phyloP scores from a whole-genome alignment of 1,140 invertebrate genomes.

The Telenomus remus region DNA sequence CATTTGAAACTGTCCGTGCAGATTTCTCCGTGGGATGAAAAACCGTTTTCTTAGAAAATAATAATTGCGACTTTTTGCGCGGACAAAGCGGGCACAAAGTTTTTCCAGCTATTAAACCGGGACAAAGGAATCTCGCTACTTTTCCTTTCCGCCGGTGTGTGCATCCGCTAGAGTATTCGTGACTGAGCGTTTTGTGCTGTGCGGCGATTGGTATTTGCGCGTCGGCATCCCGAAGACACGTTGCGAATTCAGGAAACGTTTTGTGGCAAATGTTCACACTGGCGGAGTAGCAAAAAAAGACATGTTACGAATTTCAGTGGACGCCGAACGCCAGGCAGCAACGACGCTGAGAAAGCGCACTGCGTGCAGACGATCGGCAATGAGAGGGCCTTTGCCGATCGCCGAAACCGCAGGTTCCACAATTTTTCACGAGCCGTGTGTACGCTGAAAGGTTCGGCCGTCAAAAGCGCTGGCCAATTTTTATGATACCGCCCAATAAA shows the following conservation, averaged over 20 bases:
- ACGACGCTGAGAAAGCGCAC: slow-evolving; percentile 10
- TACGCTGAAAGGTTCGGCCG: not conserved
- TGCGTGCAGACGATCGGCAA: slow-evolving; percentile 18
- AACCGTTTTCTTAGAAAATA: not conserved
- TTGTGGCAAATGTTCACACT: slow-evolving; percentile 18
- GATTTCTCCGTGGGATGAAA: no score
- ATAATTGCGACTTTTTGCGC: not conserved
- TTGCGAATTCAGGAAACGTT: slow-evolving; percentile 40
- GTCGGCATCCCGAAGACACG: slow-evolving; percentile 19
- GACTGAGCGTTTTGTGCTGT: slow-evolving; percentile 3
- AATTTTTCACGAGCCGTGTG: slow-evolving; percentile 32
- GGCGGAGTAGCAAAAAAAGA: slow-evolving; percentile 24
- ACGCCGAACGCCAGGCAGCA: not conserved
- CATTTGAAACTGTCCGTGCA: no score
- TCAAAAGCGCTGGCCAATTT: slow-evolving; percentile 1
- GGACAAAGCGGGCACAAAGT: not conserved
- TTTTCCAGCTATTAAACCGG: slow-evolving; percentile 2
- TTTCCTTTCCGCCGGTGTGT: slow-evolving; percentile 17
- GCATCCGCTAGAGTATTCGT: slow-evolving; percentile 5
- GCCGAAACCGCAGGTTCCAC: slow-evolving; percentile 26
- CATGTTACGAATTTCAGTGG: slow-evolving; percentile 32
- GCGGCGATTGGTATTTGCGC: not conserved
- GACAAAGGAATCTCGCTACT: slow-evolving; percentile 17
- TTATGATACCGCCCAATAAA: slow-evolving; percentile 11
- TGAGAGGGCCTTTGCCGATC: slow-evolving; percentile 26